A percentile compares a stretch with the other conserved stretches of the same genome.
phyloP scores from a whole-genome alignment of 2,113 vertebrate species.

The Tachuris rubrigastra region DNA sequence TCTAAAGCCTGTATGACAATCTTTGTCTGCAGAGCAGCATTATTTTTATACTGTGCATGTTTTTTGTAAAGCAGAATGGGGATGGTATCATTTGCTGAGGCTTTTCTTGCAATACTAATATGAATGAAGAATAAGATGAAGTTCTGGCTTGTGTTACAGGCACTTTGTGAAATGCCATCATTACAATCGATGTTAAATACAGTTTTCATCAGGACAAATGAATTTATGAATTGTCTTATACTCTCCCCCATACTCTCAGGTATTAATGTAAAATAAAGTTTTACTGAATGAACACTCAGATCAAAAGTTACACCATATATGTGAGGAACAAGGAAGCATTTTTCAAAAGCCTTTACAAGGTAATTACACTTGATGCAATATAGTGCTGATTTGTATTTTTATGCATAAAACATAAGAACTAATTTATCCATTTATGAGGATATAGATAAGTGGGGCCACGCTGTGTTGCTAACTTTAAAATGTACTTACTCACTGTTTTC shows the following conservation, averaged over 20 bases:
- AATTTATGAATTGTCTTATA: background rate
- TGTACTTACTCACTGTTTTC: background rate
- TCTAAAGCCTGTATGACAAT: background rate
- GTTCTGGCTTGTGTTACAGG: background rate
- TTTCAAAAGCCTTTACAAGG: background rate
- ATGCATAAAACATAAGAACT: background rate
- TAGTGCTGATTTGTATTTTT: background rate
- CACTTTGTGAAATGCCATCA: background rate
- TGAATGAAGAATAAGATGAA: background rate
- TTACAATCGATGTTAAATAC: background rate
- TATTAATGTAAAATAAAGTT: conserved; percentile 29
- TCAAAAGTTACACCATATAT: background rate
- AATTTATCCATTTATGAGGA: background rate
- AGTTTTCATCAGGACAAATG: background rate
- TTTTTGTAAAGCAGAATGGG: background rate
- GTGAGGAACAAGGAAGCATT: background rate
- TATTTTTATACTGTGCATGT: conserved; percentile 31
- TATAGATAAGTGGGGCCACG: background rate
- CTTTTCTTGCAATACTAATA: background rate
- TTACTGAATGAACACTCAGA: background rate
- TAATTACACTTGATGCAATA: background rate
- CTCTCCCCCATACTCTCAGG: conserved; percentile 3
- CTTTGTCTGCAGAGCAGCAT: background rate
- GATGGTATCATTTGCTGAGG: background rate
- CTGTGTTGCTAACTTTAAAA: background rate